A percentile compares a stretch with the other conserved stretches of the same genome.
phyloP scores from a whole-genome alignment of 92 coral and sea anemone genomes.

The Actinostola sp. region DNA sequence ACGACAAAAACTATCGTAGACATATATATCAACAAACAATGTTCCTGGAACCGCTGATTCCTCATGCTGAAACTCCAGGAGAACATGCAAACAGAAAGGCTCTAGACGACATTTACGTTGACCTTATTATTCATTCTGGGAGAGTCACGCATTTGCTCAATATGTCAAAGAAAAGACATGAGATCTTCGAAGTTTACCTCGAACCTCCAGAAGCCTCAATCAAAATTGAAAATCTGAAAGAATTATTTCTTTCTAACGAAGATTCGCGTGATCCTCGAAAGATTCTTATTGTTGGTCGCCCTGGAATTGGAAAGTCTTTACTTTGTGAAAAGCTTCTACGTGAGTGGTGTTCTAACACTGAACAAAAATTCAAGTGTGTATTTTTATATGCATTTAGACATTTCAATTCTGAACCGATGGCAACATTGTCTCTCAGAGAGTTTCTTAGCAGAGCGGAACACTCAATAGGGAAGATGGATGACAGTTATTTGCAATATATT shows the following conservation, averaged over 20 bases:
- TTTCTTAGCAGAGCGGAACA: slow-evolving; percentile 8
- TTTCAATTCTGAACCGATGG: slow-evolving; percentile 30
- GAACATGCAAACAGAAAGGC: slow-evolving; percentile 1
- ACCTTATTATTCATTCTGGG: slow-evolving; percentile 55
- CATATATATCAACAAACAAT: slow-evolving; percentile 29
- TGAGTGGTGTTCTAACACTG: slow-evolving; percentile 34
- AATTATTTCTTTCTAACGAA: slow-evolving; percentile 44
- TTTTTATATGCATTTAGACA: slow-evolving; percentile 46
- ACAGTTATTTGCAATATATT: slow-evolving; percentile 28
- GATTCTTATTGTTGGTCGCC: slow-evolving; percentile 63
- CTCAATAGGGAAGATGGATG: slow-evolving; percentile 8
- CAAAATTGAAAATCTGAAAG: slow-evolving; percentile 22
- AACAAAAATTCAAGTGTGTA: slow-evolving; percentile 6
- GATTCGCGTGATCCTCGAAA: no score
- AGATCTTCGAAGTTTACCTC: slow-evolving; percentile 35
- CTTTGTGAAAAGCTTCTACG: slow-evolving; percentile 43
- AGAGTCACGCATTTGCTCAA: slow-evolving; percentile 26
- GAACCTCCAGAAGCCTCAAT: slow-evolving; percentile 21
- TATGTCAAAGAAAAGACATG: slow-evolving; percentile 22
- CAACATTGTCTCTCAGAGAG: slow-evolving; percentile 29
- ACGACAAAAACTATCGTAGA: not conserved
- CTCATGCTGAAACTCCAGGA: not conserved
- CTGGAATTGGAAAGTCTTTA: slow-evolving; percentile 68
- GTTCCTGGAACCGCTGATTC: slow-evolving; percentile 38
- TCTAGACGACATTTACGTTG: slow-evolving; percentile 46